Base-by-base conservation (phyloP, 1,140 invertebrate species). In the Caenorhabditis remanei region DNA sequence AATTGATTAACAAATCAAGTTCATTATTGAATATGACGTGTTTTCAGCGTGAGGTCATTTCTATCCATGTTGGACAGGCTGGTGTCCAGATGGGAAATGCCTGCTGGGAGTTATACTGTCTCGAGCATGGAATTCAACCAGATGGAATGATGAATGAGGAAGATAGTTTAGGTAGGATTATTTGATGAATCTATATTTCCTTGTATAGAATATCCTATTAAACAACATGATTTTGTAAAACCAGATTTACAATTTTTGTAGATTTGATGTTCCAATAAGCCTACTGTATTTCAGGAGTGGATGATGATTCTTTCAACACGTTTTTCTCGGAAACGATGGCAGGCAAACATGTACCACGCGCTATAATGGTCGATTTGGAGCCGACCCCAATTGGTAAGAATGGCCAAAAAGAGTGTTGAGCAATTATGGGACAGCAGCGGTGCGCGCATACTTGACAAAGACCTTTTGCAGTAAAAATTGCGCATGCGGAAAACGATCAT, bases 301-400 rank as follows among this genome's bases (percentile, higher is more conserved):
- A 95, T 53, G 95, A 96, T 91, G 96, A 96, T 93, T 96, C 95
- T 32, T 96, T 96, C 93, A 96, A 96, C 92, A 96, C 96, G 9
- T 97, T 97, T 93, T 97, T 97, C 94, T 96, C 95, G 90, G 96
- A 97, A 93, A 97, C 96, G 55, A 95, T 95, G 32, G 95, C 95
- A 65, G 96, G 96, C 82, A 96, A 96, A 92, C 96, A 96, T 93
- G 96, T 97, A 24, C 96, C 96, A 1, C 93, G 96, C 89, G 96
- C 96, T 13, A 63, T 96, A 14, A 96, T 96, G 92, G 95, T 97
- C 4, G 96, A 97, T 93, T 93, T 97, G 88, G 96, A 97, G 93
- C 96, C 96, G 14, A 96, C 96, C 88, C 96, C 96, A 24, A 96
- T 97, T 14, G 96, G 96, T 96, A 90, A 93, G 94, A 91, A 79